Evolutionary conservation across 30 jellyfish, hydroid and myxozoan genomes (phyloP), one percentile per base, ranked within the genome.

Genomic region (Cassiopea andromeda): DNA sequence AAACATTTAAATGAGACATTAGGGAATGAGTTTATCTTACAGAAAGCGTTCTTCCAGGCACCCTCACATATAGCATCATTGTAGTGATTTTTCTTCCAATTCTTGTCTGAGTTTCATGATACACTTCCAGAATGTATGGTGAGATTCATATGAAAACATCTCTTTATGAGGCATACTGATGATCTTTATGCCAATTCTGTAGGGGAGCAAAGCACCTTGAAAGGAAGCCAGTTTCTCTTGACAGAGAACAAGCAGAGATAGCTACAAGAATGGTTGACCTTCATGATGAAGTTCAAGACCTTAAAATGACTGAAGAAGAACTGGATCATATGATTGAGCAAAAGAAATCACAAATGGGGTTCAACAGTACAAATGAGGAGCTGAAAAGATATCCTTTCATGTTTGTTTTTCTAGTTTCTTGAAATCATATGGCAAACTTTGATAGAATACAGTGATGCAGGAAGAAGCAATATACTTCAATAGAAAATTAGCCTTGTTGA

Each of bases 161-260:
- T 27, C 38, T 27, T 27, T 27, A 27, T 27, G 38, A 27, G 38
- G 38, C 38, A 27, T 27, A 27, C 38, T 27, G 38, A 27, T 27
- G 38, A 27, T 27, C 38, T 27, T 27, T 27, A 27, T 27, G 38
- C 38, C 38, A 27, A 27, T 27, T 38, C 46, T 93, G 18, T 68
- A 95, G 99, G 64, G 99, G 99, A 0, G 98, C 99, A 38, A 91
- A 95, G 73, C 99, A 95, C 64, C 85, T 95, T 58, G 99, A 95
- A 79, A 69, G 89, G 85, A 84, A 77, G 72, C 89, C 90, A 44
- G 97, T 60, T 0, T 17, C 78, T 43, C 67, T 87, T 9, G 94
- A 90, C 70, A 44, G 93, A 77, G 93, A 85, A 64, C 94, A 89
- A 81, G 90, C 98, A 9, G 88, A 78, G 48, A 70, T 90, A 57